These are phyloP conservation scores for Cichlasoma orientale DNA, from an alignment of 2,797 vertebrate species.

Conservation along the genomic window DNA sequence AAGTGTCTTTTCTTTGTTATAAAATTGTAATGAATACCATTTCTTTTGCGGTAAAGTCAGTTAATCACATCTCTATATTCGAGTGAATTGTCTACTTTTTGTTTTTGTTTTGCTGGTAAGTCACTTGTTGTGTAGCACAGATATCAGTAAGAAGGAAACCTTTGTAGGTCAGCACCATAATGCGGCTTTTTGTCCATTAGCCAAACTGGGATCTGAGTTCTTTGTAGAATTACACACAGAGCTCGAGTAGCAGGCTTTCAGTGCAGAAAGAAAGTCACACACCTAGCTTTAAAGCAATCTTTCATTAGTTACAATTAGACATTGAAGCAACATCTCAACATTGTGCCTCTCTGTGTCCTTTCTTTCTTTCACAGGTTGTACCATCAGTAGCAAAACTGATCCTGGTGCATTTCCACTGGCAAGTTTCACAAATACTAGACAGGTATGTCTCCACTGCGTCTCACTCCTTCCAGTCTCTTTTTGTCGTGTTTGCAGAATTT, in stretches of 20 bases:
- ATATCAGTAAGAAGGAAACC: neutral
- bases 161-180: neutral
- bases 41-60: neutral
- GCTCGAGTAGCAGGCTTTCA: neutral
- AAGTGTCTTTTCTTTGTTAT: neutral
- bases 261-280: neutral
- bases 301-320: constrained; percentile 1
- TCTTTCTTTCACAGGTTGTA: constrained; percentile 83
- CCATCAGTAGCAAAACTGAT: constrained; percentile 97
- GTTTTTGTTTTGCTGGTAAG: neutral
- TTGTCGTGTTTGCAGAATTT: neutral
- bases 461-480: neutral
- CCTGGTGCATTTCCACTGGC: constrained; percentile 99
- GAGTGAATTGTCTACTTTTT: neutral
- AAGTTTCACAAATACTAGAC: constrained; percentile 95
- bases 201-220: neutral
- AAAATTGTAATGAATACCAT: neutral
- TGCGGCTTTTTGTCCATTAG: neutral
- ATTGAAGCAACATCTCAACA: neutral
- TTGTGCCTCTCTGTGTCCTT: neutral
- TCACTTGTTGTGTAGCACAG: neutral
- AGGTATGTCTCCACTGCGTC: constrained; percentile 80
- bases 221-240: neutral
- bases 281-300: neutral
- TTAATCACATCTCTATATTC: neutral